These are phyloP conservation scores for Pseudococcus jackbeardsleyi DNA, from an alignment of 2,888 invertebrate genomes.

Conservation along the genomic window DNA sequence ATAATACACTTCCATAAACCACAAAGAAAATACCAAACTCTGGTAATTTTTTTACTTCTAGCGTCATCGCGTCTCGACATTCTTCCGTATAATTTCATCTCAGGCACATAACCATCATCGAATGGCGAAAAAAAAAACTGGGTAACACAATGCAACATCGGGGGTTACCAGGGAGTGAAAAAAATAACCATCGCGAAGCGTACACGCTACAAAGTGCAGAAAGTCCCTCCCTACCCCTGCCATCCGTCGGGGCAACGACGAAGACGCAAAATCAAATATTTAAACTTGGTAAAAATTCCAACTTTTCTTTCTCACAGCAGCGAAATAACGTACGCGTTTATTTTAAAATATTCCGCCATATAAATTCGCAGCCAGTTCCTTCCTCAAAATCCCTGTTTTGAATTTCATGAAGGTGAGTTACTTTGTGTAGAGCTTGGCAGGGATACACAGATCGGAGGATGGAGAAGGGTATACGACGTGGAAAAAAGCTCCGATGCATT, in stretches of 20 bases:
- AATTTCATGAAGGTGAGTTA: constrained; percentile 60
- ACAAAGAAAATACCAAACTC: background rate
- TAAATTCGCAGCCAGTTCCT: constrained; percentile 59
- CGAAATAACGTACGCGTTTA: constrained; percentile 54
- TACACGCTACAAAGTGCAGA: background rate
- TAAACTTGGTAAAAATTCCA: constrained; percentile 46
- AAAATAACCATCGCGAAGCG: background rate
- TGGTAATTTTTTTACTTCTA: background rate
- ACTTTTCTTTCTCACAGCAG: constrained; percentile 8
- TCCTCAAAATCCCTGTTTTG: constrained; percentile 59
- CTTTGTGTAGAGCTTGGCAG: background rate
- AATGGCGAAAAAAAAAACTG: constrained; percentile 16
- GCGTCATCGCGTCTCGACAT: constrained; percentile 50
- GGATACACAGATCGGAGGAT: background rate
- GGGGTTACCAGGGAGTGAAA: background rate
- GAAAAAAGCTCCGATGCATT: background rate
- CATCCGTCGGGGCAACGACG: too few species aligned
- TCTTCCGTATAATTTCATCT: constrained; percentile 41
- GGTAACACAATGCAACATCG: background rate
- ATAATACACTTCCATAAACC: background rate
- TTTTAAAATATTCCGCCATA: constrained; percentile 60
- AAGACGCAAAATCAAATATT: constrained; percentile 53
- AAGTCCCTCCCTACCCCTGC: too few species aligned
- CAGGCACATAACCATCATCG: constrained; percentile 20
- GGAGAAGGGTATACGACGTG: background rate